A percentile compares a stretch with the other conserved stretches of the same genome.
Conservation (phyloP, 2,797 vertebrate genomes). For the Anisognathus igniventris region DNA sequence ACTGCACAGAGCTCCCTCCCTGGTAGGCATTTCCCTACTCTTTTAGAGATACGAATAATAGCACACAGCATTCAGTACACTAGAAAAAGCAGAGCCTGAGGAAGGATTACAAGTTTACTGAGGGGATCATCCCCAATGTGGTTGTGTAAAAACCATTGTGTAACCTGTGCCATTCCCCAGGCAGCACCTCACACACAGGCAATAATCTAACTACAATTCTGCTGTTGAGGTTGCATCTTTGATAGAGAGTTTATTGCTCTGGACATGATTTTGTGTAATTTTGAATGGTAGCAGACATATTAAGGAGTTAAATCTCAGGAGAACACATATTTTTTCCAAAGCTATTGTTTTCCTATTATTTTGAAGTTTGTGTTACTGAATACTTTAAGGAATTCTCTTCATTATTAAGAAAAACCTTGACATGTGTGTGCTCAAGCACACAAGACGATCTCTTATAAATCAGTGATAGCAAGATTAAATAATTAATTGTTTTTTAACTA, state of each 20-base stretch:
- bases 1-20: background rate
- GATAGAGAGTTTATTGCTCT: background rate
- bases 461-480: background rate
- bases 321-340: background rate
- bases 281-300: background rate
- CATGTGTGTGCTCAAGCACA: background rate
- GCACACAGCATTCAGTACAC: background rate
- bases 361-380: background rate
- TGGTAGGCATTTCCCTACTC: background rate
- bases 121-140: background rate
- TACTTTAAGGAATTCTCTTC: background rate
- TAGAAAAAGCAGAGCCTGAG: background rate
- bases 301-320: background rate
- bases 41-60: background rate
- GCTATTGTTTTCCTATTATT: background rate
- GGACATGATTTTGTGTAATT: background rate
- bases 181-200: accelerated
- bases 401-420: background rate
- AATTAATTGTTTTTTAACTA: background rate
- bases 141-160: accelerated
- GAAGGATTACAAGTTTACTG: background rate
- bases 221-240: background rate
- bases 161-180: background rate
- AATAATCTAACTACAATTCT: background rate
- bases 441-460: background rate